Conservation (phyloP, 2,113 vertebrate genomes). For the Centropus unirufus region DNA sequence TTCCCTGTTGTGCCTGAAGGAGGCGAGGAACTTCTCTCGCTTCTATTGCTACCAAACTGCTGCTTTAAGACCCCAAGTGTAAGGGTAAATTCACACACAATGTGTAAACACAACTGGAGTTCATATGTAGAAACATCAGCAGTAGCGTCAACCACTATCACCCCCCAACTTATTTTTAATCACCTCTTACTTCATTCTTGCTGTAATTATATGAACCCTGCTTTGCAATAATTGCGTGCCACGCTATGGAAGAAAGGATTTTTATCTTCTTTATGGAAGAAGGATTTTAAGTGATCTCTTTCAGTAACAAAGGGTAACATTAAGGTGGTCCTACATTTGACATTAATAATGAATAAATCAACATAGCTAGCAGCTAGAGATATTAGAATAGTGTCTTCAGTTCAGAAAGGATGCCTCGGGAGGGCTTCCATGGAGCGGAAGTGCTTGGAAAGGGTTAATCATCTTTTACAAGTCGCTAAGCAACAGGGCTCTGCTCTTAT, state of each 20-base stretch:
- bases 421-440: neutral
- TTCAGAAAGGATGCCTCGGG: neutral
- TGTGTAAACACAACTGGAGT: neutral
- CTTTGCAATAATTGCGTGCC: neutral
- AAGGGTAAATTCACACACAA: neutral
- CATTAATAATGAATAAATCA: neutral
- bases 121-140: neutral
- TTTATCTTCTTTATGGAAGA: neutral
- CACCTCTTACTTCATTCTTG: neutral
- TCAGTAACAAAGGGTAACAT: neutral
- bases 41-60: neutral
- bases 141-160: neutral
- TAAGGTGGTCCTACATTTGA: neutral
- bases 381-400: neutral
- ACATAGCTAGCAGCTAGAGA: neutral
- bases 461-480: neutral
- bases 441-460: slow-evolving; percentile 38
- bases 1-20: neutral
- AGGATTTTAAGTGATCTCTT: neutral
- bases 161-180: neutral
- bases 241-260: neutral
- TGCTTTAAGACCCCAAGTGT: neutral
- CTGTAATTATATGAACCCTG: neutral
- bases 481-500: neutral
- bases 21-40: neutral